A percentile compares a stretch with the other conserved stretches of the same genome.
phyloP scores from a whole-genome alignment of 2,888 invertebrate species.

The Acanthoscelides obtectus region DNA sequence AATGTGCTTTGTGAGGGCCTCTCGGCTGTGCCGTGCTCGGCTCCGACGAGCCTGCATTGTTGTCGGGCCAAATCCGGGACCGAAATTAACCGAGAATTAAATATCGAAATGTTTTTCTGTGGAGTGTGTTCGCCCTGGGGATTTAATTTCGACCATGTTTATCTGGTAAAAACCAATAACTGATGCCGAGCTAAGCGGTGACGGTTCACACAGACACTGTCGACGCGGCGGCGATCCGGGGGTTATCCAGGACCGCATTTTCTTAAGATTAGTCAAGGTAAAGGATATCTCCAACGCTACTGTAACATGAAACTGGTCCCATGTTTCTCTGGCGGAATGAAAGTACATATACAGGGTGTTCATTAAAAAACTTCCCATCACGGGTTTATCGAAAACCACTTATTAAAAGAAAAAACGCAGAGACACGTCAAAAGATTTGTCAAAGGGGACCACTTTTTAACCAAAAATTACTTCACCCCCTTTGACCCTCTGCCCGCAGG shows the following conservation, averaged over 20 bases:
- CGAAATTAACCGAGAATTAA: slow-evolving; percentile 47
- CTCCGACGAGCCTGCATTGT: slow-evolving; percentile 18
- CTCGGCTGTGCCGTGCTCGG: slow-evolving; percentile 14
- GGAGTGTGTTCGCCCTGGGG: slow-evolving; percentile 44
- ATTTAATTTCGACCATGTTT: slow-evolving; percentile 49
- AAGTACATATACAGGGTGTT: too few relatives aligned
- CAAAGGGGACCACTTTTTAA: too few relatives aligned
- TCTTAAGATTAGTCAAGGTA: background rate
- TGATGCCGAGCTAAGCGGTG: slow-evolving; percentile 11
- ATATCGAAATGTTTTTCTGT: slow-evolving; percentile 48
- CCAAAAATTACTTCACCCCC: too few relatives aligned
- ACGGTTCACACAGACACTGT: background rate
- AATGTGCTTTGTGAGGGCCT: slow-evolving; percentile 19
- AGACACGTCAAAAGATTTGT: too few relatives aligned
- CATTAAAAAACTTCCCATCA: too few relatives aligned
- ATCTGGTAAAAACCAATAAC: slow-evolving; percentile 50
- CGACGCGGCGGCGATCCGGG: slow-evolving; percentile 7
- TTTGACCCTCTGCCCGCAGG: too few relatives aligned
- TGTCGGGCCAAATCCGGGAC: slow-evolving; percentile 29
- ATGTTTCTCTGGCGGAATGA: too few relatives aligned
- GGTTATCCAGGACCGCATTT: background rate
- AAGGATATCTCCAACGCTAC: too few relatives aligned
- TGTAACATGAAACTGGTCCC: too few relatives aligned
- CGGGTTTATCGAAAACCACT: too few relatives aligned
- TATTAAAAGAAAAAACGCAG: too few relatives aligned